Evolutionary conservation across 2,113 vertebrate species (phyloP), one percentile per base, ranked within the genome.

Genomic region (Caranx ignobilis): DNA sequence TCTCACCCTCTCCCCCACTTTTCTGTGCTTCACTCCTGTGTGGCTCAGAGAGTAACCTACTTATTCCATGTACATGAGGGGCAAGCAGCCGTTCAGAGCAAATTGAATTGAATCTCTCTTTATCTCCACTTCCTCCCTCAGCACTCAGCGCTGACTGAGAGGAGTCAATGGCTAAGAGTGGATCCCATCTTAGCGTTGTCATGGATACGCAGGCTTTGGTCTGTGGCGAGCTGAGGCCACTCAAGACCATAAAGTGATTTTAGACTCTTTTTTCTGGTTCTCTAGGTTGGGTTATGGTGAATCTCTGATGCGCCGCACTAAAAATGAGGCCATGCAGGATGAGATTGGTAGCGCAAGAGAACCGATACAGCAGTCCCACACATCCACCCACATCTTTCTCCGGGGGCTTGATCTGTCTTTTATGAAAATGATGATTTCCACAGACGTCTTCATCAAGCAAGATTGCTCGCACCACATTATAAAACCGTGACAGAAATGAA

Each of bases 151-250:
- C 88, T 86, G 75, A 90, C 84, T 89, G 88, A 92, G 83, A 91
- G 68, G 83, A 90, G 89, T 90, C 92, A 89, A 86, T 80, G 90
- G 87, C 86, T 82, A 83, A 82, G 81, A 89, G 85, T 86, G 89
- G 83, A 85, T 92, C 88, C 84, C 67, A 82, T 90, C 88, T 90
- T 84, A 32, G 78, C 18, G 91, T 94, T 91, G 93, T 93, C 92
- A 94, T 94, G 94, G 93, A 90, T 94, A 94, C 92, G 0, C 71
- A 77, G 86, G 85, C 80, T 91, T 90, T 87, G 89, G 91, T 89
- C 76, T 86, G 81, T 52, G 57, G 81, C 71, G 66, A 90, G 87
- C 74, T 16, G 16, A 66, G 89, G 88, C 89, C 84, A 83, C 85
- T 83, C 64, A 75, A 77, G 82, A 88, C 67, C 47, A 18, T 82